These are phyloP conservation scores for Drosophila erecta DNA, from an alignment of 1,140 invertebrate genomes.

Conservation along the genomic window DNA sequence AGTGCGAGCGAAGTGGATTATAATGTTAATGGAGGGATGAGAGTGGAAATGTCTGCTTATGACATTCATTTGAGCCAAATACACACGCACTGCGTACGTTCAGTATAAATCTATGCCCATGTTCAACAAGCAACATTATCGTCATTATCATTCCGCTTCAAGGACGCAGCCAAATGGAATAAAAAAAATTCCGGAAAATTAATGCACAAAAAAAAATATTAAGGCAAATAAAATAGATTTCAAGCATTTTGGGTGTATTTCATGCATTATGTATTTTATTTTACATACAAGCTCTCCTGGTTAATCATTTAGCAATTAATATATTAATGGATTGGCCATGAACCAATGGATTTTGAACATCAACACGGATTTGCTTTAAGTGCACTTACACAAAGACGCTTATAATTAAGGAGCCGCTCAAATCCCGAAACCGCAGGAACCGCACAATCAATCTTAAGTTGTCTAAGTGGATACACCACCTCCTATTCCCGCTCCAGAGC, in stretches of 20 bases:
- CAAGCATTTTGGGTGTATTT: too few relatives aligned
- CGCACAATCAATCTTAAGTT: constrained; percentile 69
- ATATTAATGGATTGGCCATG: too few relatives aligned
- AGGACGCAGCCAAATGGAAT: constrained; percentile 21
- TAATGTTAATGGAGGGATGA: constrained; percentile 43
- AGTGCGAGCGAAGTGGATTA: constrained; percentile 31
- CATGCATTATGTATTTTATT: too few relatives aligned
- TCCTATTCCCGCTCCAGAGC: background rate
- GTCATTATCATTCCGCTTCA: constrained; percentile 60
- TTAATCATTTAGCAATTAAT: too few relatives aligned
- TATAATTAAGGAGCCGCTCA: constrained; percentile 56
- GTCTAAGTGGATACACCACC: constrained; percentile 31
- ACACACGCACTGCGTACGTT: constrained; percentile 4
- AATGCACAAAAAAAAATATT: background rate
- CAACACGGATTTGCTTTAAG: background rate
- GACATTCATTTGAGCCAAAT: constrained; percentile 68
- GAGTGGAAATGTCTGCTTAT: constrained; percentile 58
- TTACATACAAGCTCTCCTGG: too few relatives aligned
- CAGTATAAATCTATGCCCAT: constrained; percentile 23
- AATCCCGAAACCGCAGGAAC: constrained; percentile 49
- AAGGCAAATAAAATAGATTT: background rate
- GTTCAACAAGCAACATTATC: constrained; percentile 62
- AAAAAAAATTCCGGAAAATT: constrained; percentile 11
- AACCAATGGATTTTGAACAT: background rate
- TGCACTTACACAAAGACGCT: background rate